A percentile compares a stretch with the other conserved stretches of the same genome.
Conservation (phyloP, 2,113 vertebrate genomes). For the Oriolus oriolus region DNA sequence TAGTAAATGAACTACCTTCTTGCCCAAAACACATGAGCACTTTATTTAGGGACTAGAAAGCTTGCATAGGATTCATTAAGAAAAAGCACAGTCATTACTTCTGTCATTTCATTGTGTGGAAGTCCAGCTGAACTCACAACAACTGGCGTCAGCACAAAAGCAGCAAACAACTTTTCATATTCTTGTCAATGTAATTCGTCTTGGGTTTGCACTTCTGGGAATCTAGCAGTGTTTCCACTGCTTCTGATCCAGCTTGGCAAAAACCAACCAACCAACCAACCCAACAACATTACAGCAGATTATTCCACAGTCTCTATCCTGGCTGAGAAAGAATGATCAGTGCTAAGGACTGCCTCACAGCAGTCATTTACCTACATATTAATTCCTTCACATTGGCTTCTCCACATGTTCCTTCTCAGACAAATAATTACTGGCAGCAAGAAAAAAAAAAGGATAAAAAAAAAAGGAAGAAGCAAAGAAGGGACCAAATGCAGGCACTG, state of each 20-base stretch:
- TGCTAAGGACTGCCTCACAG: not conserved
- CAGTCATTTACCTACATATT: not conserved
- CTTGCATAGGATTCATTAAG: not conserved
- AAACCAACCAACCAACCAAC: not conserved
- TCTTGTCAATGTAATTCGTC: not conserved
- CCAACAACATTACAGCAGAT: not conserved
- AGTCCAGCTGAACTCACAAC: not conserved
- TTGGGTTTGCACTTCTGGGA: not conserved
- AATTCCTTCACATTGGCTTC: constrained; percentile 3
- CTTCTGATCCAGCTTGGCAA: not conserved
- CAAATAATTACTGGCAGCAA: constrained; percentile 23
- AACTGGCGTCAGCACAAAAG: not conserved
- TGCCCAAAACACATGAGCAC: not conserved
- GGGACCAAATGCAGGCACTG: not conserved
- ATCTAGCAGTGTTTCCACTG: not conserved
- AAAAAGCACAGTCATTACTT: not conserved
- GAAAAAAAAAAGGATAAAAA: not conserved
- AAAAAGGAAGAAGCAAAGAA: not conserved
- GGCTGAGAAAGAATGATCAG: not conserved
- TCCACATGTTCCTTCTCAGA: constrained; percentile 6
- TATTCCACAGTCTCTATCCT: not conserved
- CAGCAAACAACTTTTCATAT: not conserved
- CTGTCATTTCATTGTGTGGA: not conserved
- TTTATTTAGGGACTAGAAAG: not conserved
- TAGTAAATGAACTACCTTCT: not conserved